phyloP scores from a whole-genome alignment of 2,797 vertebrate genomes.

The Xenentodon cancila region DNA sequence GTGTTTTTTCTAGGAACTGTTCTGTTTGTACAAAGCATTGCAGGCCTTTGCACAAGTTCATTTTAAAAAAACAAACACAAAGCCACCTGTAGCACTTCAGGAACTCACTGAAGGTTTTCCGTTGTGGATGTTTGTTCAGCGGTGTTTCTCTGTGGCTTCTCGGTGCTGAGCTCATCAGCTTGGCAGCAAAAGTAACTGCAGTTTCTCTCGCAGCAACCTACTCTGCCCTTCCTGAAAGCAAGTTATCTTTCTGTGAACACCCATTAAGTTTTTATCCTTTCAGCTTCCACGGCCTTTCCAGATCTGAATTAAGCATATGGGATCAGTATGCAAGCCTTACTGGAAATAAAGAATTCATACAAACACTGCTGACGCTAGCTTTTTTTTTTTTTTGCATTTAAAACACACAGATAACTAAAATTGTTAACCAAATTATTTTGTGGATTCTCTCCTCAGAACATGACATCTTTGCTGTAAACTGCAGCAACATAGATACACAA shows the following conservation, averaged over 20 bases:
- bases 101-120: slow-evolving; percentile 48
- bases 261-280: slow-evolving; percentile 20
- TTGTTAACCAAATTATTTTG: neutral
- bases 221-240: slow-evolving; percentile 47
- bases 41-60: slow-evolving; percentile 8
- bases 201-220: slow-evolving; percentile 12
- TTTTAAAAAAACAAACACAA: slow-evolving; percentile 36
- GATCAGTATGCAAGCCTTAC: neutral
- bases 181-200: slow-evolving; percentile 28
- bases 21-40: slow-evolving; percentile 28
- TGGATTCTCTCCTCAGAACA: neutral
- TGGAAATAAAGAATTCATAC: slow-evolving; percentile 22
- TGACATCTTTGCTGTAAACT: neutral
- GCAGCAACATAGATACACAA: neutral
- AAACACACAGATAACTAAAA: neutral
- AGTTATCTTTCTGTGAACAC: slow-evolving; percentile 52
- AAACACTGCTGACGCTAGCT: neutral
- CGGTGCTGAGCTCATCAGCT: slow-evolving; percentile 16
- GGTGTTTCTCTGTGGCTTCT: slow-evolving; percentile 19
- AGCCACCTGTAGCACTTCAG: slow-evolving; percentile 42
- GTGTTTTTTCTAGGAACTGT: slow-evolving; percentile 25
- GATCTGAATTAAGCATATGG: slow-evolving; percentile 8
- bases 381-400: neutral
- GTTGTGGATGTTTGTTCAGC: slow-evolving; percentile 37
- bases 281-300: slow-evolving; percentile 14